A percentile compares a stretch with the other conserved stretches of the same genome.
Conservation (phyloP, 1,140 invertebrate genomes). For the Colletes gigas region DNA sequence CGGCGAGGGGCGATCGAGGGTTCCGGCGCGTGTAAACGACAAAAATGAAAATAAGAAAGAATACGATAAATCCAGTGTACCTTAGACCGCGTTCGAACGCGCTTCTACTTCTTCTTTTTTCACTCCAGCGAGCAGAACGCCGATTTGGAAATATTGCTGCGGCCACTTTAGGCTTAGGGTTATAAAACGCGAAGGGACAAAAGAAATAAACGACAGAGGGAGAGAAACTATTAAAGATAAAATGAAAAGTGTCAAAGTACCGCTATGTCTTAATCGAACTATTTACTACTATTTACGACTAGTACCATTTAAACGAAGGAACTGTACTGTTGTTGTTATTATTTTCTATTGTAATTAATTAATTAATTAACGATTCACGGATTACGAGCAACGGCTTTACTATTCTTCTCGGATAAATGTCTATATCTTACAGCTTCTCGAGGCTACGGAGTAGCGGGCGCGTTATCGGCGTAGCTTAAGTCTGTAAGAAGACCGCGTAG, state of each 20-base stretch:
- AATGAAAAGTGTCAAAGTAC: constrained; percentile 74
- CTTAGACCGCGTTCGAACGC: constrained; percentile 48
- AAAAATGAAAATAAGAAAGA: not conserved
- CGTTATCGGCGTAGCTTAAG: constrained; percentile 41
- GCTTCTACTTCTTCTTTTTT: constrained; percentile 42
- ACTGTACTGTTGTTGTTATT: constrained; percentile 59
- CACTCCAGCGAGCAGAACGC: constrained; percentile 20
- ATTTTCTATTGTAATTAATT: constrained; percentile 62
- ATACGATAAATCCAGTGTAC: constrained; percentile 50
- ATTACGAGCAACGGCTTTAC: constrained; percentile 56
- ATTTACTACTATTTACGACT: constrained; percentile 68
- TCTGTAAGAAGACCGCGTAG: constrained; percentile 34
- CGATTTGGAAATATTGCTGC: constrained; percentile 74
- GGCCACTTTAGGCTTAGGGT: constrained; percentile 65
- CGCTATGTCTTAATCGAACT: constrained; percentile 71
- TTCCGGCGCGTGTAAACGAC: not conserved
- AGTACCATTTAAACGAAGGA: constrained; percentile 64
- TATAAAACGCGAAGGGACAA: constrained; percentile 35
- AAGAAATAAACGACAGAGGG: constrained; percentile 54
- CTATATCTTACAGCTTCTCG: constrained; percentile 63
- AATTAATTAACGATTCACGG: constrained; percentile 56
- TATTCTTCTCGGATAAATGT: constrained; percentile 58
- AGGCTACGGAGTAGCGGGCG: constrained; percentile 48
- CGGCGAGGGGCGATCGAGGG: not conserved
- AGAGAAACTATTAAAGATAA: constrained; percentile 61